Evolutionary conservation across 2,113 vertebrate species (phyloP), one percentile per base, ranked within the genome.

Genomic region (Oenanthe oenanthe): DNA sequence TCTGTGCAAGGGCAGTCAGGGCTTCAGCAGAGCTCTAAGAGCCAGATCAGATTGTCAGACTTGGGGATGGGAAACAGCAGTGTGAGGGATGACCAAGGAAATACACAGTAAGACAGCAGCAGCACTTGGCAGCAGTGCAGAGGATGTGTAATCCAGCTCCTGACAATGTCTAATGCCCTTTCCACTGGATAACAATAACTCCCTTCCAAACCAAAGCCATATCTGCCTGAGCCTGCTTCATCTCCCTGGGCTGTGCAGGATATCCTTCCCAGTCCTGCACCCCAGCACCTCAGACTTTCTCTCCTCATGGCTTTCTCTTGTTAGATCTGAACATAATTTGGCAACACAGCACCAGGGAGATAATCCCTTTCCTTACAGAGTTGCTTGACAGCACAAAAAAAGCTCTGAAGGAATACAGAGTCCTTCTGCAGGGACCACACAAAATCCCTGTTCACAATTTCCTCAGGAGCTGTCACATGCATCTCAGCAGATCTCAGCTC

Each of bases 371-470:
- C 48, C 12, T 87, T 63, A 26, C 0, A 2, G 36, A 50, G 18
- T 34, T 1, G 0, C 25, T 21, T 63, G 28, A n/a, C 54, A 80
- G 34, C 48, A 50, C 32, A 45, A 87, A 63, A 43, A 32, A 72
- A 84, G 13, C 28, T 61, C 36, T 47, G 47, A 56, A 74, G 51
- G 24, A 85, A 61, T 7, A 36, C 6, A 48, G 22, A 74, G 10
- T 32, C 21, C 63, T 68, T 63, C 85, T 51, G 50, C 66, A 45
- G 25, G 34, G 34, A 29, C 25, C 20, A 3, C 13, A 24, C 5
- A 36, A 71, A 67, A 50, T 40, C 68, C 12, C 65, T 56, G 6
- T 19, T 56, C 0, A 0, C 34, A 34, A 22, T 25, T 61, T 42
- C 12, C 66, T 65, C 54, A 56, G 29, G 51, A 24, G 5, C 13